Base-by-base conservation (phyloP, 2,888 invertebrate genomes). In the Nomada ruficornis region DNA sequence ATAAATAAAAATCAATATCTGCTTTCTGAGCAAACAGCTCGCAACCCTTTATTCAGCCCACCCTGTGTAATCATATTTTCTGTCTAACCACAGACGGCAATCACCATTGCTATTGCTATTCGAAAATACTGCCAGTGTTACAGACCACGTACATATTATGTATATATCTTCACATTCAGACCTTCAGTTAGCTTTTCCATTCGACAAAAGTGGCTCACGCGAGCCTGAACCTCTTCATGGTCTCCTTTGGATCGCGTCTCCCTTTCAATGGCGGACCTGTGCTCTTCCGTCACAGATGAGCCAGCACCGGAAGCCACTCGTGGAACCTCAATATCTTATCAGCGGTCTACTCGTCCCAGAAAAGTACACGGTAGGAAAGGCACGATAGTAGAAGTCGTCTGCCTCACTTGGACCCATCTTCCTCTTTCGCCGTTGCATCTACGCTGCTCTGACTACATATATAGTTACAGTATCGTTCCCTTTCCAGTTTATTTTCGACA, bases 241-340 rank as follows among this genome's bases (percentile, higher is more conserved):
- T 55, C 50, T 10, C 47, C 63, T 65, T 63, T 55, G 47, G 23
- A n/a, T 26, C 15, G 54, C 26, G 52, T 69, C 69, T 60, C n/a
- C 83, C 42, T 71, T 82, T 83, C 82, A 83, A 50, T 26, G 57
- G 20, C n/a, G 67, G 57, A 9, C 50, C 62, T 47, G 42, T 62
- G 60, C 23, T 59, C 67, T 54, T 42, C 59, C 67, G 71, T 75
- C 82, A 36, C 71, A 76, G 82, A 82, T 72, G 82, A 82, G 71
- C 54, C 71, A 57, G 63, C 71, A 76, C 55, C 67, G 75, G 76
- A 81, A 81, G 68, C 69, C 80, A 57, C 73, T 55, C 59, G 50
- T 63, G 65, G 42, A 55, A 62, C 80, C 54, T 80, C 77, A 62
- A 82, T 75, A 75, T 82, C 81, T 82, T 82, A 82, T 82, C 81